Evolutionary conservation across 2,888 invertebrate species (phyloP).

Genomic region (Sphecodes monilicornis): DNA sequence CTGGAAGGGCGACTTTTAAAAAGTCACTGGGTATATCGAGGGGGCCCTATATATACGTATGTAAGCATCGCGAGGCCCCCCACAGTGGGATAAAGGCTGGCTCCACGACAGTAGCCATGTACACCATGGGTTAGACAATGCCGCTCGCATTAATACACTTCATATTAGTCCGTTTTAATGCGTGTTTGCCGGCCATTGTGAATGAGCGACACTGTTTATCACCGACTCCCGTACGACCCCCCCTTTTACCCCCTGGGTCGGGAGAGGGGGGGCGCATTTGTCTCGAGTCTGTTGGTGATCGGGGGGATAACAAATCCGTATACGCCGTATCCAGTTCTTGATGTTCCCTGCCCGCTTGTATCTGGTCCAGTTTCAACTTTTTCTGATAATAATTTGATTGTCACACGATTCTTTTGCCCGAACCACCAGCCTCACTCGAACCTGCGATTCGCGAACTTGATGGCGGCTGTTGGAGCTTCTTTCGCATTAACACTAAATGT

Average conservation of each 20-base stretch:
- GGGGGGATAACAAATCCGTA: constrained; percentile 79
- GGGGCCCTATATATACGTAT: constrained; percentile 65
- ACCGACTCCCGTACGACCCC: constrained; percentile 81
- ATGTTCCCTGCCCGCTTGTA: constrained; percentile 35
- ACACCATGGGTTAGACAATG: constrained; percentile 83
- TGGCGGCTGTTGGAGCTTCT: neutral
- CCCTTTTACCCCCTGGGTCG: constrained; percentile 71
- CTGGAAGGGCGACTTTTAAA: constrained; percentile 68
- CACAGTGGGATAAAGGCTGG: constrained; percentile 81
- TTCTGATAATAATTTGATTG: constrained; percentile 1
- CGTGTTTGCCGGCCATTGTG: constrained; percentile 84
- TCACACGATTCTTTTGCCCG: neutral
- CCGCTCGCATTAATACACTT: constrained; percentile 84
- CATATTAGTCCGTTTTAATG: constrained; percentile 84
- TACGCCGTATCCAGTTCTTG: constrained; percentile 51
- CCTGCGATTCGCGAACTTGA: neutral
- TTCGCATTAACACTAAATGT: no score
- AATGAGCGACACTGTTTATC: constrained; percentile 85
- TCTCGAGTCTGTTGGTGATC: constrained; percentile 76
- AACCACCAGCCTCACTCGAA: neutral
- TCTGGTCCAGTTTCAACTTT: constrained; percentile 39
- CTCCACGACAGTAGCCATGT: constrained; percentile 83
- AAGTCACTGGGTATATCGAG: constrained; percentile 78
- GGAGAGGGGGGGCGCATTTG: constrained; percentile 76
- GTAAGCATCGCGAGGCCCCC: constrained; percentile 79